phyloP scores from a whole-genome alignment of 2,888 invertebrate genomes.

The Terebella lapidaria region DNA sequence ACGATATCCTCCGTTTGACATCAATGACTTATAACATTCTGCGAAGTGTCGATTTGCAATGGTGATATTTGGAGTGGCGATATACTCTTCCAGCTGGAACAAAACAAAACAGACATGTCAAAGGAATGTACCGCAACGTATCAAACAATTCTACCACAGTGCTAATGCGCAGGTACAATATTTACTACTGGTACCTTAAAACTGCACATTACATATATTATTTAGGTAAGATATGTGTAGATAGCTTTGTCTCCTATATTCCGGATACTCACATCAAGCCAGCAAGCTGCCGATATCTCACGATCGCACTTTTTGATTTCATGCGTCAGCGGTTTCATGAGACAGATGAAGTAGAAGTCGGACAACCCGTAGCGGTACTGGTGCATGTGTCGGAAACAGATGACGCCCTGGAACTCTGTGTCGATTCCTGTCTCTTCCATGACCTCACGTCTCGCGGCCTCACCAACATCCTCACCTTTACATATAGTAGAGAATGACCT shows the following conservation, averaged over 20 bases:
- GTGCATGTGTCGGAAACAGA: slow-evolving; percentile 75
- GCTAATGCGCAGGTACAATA: neutral
- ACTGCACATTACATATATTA: no score
- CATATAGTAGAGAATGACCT: no score
- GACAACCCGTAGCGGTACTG: slow-evolving; percentile 73
- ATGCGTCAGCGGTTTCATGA: slow-evolving; percentile 62
- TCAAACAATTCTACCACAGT: no score
- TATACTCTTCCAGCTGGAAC: neutral
- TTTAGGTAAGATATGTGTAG: neutral
- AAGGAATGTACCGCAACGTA: neutral
- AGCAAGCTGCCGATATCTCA: slow-evolving; percentile 73
- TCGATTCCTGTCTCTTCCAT: slow-evolving; percentile 83
- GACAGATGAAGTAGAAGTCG: slow-evolving; percentile 78
- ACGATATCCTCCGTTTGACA: neutral
- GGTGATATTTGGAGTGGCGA: neutral
- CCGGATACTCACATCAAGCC: slow-evolving; percentile 66
- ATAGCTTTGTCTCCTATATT: neutral
- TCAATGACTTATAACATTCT: neutral
- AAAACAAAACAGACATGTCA: neutral
- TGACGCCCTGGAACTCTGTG: slow-evolving; percentile 69
- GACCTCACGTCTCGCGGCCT: slow-evolving; percentile 80
- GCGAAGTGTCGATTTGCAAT: neutral
- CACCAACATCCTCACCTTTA: slow-evolving; percentile 74
- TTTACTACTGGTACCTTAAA: neutral
- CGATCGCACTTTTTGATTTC: slow-evolving; percentile 67